Evolutionary conservation across 2,797 vertebrate species (phyloP), one percentile per base, ranked within the genome.

Genomic region (Lepilemur septentrionalis): DNA sequence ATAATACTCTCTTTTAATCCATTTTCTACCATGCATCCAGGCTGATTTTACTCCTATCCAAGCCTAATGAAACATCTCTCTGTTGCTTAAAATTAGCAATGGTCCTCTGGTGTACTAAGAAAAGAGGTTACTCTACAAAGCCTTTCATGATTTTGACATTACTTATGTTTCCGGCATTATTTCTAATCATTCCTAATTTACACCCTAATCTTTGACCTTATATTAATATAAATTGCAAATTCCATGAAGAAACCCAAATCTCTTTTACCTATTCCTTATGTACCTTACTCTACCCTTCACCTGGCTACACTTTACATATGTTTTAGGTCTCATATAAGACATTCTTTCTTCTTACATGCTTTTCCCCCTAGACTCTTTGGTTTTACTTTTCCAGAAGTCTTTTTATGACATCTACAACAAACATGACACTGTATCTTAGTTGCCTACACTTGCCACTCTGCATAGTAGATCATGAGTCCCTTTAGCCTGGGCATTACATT

Each of bases 381-480:
- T 61, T 81, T 94, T 84, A 76, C 38, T 67, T 91, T 89, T 63
- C 41, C 12, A 65, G 67, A 93, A 93, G 20, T 89, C 46, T 83
- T 7, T 57, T 22, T 69, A 43, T 38, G 46, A 46, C 7, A 78
- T 67, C 13, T 73, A 25, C 32, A 52, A 75, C 38, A 85, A 75
- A 30, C 48, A 89, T 73, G 46, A 91, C 6, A 46, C 13, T 79
- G 9, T 43, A 52, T 67, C 59, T 1, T 38, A 72, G 61, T 78
- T 82, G 43, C n/a, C 63, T 57, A 7, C 11, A 6, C n/a, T 76
- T 65, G 48, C 41, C 43, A 70, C 7, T 81, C 38, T 89, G 17
- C 38, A 30, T 32, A 43, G 11, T 2, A 50, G n/a, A 65, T 28
- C 23, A 10, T 11, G 1, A 72, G 18, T 12, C 41, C 22, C 28